These are phyloP conservation scores for Diachasmimorpha longicaudata DNA, from an alignment of 1,140 invertebrate species.

Conservation along the genomic window DNA sequence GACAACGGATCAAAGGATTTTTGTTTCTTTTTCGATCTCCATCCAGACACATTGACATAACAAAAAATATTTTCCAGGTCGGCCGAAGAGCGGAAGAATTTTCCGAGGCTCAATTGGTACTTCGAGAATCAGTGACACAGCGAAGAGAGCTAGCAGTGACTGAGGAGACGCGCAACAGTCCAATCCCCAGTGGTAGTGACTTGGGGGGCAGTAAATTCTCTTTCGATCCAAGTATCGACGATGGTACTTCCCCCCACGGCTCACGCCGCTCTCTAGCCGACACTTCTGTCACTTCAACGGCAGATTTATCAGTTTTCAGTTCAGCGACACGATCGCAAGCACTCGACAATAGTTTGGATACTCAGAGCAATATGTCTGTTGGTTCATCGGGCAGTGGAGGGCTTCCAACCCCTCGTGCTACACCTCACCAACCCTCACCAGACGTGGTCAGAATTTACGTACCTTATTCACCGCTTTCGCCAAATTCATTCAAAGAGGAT, in stretches of 20 bases:
- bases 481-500: conserved; percentile 67
- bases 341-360: conserved; percentile 75
- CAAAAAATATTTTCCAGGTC: conserved; percentile 56
- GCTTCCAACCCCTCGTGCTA: conserved; percentile 70
- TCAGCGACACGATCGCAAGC: conserved; percentile 74
- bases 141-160: conserved; percentile 64
- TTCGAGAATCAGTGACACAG: conserved; percentile 59
- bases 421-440: conserved; percentile 68
- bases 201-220: conserved; percentile 70
- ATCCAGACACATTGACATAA: neutral
- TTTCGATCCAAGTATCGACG: conserved; percentile 72
- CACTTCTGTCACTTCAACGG: conserved; percentile 83
- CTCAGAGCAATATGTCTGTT: conserved; percentile 75
- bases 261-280: conserved; percentile 80
- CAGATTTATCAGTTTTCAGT: conserved; percentile 80
- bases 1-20: too few species aligned
- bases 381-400: conserved; percentile 68
- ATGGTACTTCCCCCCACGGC: conserved; percentile 71
- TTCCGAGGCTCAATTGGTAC: conserved; percentile 70
- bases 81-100: conserved; percentile 78
- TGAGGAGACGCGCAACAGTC: conserved; percentile 50
- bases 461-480: conserved; percentile 68
- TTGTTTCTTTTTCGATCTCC: too few species aligned
- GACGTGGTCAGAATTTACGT: conserved; percentile 80
- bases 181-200: conserved; percentile 50